phyloP scores from a whole-genome alignment of 2,797 vertebrate genomes.

The Sebastes nivosus region DNA sequence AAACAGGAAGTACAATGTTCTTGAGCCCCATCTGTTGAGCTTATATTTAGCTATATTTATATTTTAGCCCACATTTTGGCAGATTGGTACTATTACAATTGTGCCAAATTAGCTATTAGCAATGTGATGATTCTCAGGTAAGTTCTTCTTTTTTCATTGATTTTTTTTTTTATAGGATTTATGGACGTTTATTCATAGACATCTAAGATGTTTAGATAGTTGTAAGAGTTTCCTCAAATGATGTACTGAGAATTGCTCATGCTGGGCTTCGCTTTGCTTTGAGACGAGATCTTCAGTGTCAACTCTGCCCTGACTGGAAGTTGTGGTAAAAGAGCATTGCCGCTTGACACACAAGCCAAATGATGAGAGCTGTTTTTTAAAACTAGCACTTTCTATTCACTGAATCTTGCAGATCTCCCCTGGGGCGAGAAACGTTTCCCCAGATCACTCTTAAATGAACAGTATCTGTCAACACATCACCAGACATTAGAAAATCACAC shows the following conservation, averaged over 20 bases:
- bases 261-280: conserved; percentile 29
- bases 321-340: conserved; percentile 25
- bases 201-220: not conserved
- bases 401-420: conserved; percentile 48
- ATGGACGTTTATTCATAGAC: not conserved
- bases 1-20: not conserved
- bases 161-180: not conserved
- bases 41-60: not conserved
- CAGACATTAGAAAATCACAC: conserved; percentile 71
- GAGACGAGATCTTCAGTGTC: conserved; percentile 57
- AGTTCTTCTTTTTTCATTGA: not conserved
- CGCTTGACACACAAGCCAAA: conserved; percentile 48
- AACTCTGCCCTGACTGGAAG: conserved; percentile 29
- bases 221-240: conserved; percentile 4
- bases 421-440: conserved; percentile 49
- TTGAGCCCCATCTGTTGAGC: not conserved
- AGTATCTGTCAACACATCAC: conserved; percentile 73
- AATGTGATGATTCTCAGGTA: not conserved
- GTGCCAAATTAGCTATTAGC: not conserved
- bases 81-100: not conserved
- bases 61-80: not conserved
- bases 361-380: conserved; percentile 60
- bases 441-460: conserved; percentile 64
- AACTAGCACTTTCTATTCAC: conserved; percentile 50
- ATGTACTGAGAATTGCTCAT: conserved; percentile 8